phyloP scores from a whole-genome alignment of 2,888 invertebrate genomes.

The Lasioglossum villosulum region DNA sequence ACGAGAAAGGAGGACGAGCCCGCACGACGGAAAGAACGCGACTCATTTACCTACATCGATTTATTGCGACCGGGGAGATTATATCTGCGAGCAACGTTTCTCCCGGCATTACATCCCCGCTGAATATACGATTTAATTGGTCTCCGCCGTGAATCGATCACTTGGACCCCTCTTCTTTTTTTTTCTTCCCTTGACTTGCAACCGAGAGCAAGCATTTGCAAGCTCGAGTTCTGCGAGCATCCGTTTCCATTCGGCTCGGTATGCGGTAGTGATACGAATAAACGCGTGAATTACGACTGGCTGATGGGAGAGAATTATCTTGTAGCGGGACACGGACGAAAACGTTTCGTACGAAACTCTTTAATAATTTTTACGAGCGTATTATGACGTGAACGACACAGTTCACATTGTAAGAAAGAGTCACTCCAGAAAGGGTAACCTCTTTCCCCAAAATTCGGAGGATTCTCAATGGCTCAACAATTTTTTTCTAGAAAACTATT shows the following conservation, averaged over 20 bases:
- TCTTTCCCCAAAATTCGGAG: too few relatives aligned
- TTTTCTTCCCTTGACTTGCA: not conserved
- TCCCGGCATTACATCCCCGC: conserved; percentile 53
- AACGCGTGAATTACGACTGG: conserved; percentile 30
- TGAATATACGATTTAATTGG: conserved; percentile 70
- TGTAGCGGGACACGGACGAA: conserved; percentile 9
- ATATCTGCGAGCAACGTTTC: conserved; percentile 60
- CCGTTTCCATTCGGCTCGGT: conserved; percentile 20
- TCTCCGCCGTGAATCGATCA: conserved; percentile 66
- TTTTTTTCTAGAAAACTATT: too few relatives aligned
- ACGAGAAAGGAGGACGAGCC: conserved; percentile 75
- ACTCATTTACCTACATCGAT: conserved; percentile 77
- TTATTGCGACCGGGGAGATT: conserved; percentile 71
- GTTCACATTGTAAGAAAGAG: too few relatives aligned
- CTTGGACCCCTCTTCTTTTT: conserved; percentile 34
- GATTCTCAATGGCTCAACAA: too few relatives aligned
- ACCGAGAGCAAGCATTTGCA: not conserved
- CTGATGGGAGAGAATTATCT: conserved; percentile 43
- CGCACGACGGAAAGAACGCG: conserved; percentile 61
- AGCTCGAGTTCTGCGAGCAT: conserved; percentile 18
- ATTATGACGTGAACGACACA: not conserved
- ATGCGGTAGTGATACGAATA: conserved; percentile 46
- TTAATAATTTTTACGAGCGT: not conserved
- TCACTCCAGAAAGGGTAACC: too few relatives aligned
- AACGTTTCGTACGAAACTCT: not conserved